A percentile compares a stretch with the other conserved stretches of the same genome.
Conservation (phyloP, 2,888 invertebrate species). For the Spatulosminthurus flaviceps region DNA sequence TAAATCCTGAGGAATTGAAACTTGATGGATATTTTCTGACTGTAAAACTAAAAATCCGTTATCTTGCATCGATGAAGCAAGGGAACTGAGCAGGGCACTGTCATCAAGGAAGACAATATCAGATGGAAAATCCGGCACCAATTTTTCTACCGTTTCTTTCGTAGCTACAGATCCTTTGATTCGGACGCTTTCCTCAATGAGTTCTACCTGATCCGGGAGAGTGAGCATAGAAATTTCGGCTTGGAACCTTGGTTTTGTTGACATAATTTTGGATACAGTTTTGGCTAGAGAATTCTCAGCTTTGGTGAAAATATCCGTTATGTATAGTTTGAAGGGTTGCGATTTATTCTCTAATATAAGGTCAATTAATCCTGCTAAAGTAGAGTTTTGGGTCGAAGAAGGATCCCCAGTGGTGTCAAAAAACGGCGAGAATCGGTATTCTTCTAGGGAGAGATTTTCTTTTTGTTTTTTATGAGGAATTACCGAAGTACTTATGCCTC, state of each 20-base stretch:
- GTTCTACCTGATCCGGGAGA: background rate
- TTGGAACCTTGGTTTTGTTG: conserved; percentile 33
- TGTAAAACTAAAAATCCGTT: conserved; percentile 2
- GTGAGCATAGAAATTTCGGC: conserved; percentile 4
- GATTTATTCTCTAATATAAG: conserved; percentile 33
- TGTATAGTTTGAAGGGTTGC: conserved; percentile 28
- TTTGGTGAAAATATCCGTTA: conserved; percentile 33
- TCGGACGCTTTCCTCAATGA: conserved; percentile 4
- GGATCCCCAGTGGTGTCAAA: background rate
- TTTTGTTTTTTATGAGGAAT: conserved; percentile 70
- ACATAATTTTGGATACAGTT: conserved; percentile 32
- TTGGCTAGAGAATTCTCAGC: conserved; percentile 37
- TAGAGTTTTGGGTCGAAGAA: background rate
- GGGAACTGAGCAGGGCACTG: background rate
- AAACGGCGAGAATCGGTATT: conserved; percentile 47
- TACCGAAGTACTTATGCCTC: conserved; percentile 79
- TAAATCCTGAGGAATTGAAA: conserved; percentile 1
- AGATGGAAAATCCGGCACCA: conserved; percentile 22
- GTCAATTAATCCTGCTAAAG: conserved; percentile 27
- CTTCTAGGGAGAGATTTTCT: conserved; percentile 44
- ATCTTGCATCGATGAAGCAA: conserved; percentile 8
- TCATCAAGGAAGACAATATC: conserved; percentile 33
- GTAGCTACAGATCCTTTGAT: conserved; percentile 2
- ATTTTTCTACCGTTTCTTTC: conserved; percentile 10
- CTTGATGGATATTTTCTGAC: background rate